These are phyloP conservation scores for Tachysurus vachellii DNA, from an alignment of 2,113 vertebrate genomes.

Conservation along the genomic window DNA sequence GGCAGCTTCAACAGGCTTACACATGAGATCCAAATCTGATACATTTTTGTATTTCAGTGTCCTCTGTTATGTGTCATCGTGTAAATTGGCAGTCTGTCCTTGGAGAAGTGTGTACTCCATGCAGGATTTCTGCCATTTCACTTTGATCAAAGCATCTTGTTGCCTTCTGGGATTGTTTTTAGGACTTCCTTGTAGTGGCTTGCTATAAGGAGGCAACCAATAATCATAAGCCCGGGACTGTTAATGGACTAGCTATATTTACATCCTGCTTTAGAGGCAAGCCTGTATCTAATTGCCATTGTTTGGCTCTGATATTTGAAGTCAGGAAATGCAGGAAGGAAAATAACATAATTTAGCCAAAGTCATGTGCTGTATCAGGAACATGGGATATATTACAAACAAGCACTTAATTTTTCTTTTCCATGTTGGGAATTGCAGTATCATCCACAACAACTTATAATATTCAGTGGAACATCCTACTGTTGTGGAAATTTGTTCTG, in stretches of 20 bases:
- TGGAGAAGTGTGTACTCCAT: slow-evolving; percentile 29
- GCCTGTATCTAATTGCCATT: slow-evolving; percentile 44
- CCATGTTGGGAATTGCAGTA: background rate
- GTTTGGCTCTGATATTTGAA: slow-evolving; percentile 52
- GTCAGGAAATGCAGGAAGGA: slow-evolving; percentile 51
- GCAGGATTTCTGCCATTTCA: slow-evolving; percentile 31
- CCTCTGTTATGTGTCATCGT: slow-evolving; percentile 37
- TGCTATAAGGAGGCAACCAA: slow-evolving; percentile 28
- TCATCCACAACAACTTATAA: background rate
- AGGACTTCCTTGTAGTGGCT: slow-evolving; percentile 25
- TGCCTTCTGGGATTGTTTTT: slow-evolving; percentile 31
- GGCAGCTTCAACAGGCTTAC: slow-evolving; percentile 36
- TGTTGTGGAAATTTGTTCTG: slow-evolving; percentile 11
- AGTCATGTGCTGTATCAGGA: background rate
- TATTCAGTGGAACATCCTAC: slow-evolving; percentile 8
- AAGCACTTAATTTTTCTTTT: background rate
- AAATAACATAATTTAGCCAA: slow-evolving; percentile 11
- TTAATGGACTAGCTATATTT: slow-evolving; percentile 12
- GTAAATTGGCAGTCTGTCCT: slow-evolving; percentile 42
- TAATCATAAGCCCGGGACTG: slow-evolving; percentile 23
- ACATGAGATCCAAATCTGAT: slow-evolving; percentile 61
- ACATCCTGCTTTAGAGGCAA: slow-evolving; percentile 48
- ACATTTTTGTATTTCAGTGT: slow-evolving; percentile 26
- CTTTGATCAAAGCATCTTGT: slow-evolving; percentile 31
- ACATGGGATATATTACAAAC: background rate